Conservation (phyloP, 2,113 vertebrate genomes). For the Oncorhynchus masou region DNA sequence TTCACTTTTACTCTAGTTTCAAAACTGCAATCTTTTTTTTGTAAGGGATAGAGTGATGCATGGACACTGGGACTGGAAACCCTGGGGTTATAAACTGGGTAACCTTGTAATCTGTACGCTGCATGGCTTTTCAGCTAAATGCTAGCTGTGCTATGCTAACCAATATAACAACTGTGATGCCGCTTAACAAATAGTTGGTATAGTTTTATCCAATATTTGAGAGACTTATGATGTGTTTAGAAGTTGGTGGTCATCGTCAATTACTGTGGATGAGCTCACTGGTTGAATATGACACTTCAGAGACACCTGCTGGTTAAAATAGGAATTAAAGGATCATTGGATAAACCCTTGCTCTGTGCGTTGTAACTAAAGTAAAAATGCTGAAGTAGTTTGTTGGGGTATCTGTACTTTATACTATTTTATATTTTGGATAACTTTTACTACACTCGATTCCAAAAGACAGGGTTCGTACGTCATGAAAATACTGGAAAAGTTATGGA, state of each 20-base stretch:
- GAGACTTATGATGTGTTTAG: neutral
- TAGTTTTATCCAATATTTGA: neutral
- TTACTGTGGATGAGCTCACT: neutral
- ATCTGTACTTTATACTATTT: too few relatives aligned
- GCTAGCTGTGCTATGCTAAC: constrained; percentile 30
- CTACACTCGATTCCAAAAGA: too few relatives aligned
- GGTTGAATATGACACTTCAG: neutral
- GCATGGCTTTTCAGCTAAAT: constrained; percentile 48
- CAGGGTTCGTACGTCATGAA: too few relatives aligned
- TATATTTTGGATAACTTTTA: too few relatives aligned
- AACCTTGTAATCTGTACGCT: constrained; percentile 8
- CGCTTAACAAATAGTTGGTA: too few relatives aligned
- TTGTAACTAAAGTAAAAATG: too few relatives aligned
- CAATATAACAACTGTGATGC: neutral
- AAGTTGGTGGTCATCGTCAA: neutral
- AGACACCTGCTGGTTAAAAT: neutral
- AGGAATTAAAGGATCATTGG: neutral
- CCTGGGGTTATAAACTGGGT: neutral
- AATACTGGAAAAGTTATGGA: too few relatives aligned
- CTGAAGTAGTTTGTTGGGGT: too few relatives aligned
- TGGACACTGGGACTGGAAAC: constrained; percentile 18
- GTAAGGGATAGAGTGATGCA: constrained; percentile 19
- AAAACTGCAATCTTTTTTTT: too few relatives aligned
- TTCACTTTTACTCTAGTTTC: too few relatives aligned
- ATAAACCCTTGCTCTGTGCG: too few relatives aligned